Base-by-base conservation (phyloP, 2,113 vertebrate species). In the Plectropomus leopardus region DNA sequence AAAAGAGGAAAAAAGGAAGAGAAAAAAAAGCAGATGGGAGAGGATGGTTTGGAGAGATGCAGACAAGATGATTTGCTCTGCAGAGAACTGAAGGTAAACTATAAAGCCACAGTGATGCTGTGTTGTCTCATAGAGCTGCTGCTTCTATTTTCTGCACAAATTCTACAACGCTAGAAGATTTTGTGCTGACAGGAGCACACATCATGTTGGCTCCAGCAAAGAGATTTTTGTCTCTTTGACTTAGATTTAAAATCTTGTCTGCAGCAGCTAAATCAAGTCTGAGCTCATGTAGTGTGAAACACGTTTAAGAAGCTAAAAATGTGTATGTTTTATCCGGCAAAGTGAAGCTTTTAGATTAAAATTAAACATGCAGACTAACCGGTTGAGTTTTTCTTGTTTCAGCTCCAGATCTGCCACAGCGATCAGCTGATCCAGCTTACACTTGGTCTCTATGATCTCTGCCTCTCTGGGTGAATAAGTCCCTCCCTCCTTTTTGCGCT, bases 401-500 rank as follows among this genome's bases (percentile, higher is more conserved):
- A 99, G 91, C 84, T 99, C 98, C 94, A 99, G 93, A 93, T 99
- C 98, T 81, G 97, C 97, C 88, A 99, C 96, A 61, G 98, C 96
- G 50, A 99, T 98, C 90, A 99, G 94, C 93, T 99, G 98, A 93
- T 99, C 98, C 87, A 99, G 94, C 87, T 98, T 99, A 88, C 96
- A 97, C 90, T 99, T 99, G 5, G 97, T 99, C 89, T 99, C 98
- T 86, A 97, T 96, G 84, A 98, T 97, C 95, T 99, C 98, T 63
- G 97, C 98, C 86, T 99, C 96, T 72, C 96, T 92, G 67, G 98
- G 98, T 28, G 98, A 99, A 68, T 99, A 99, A 0, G 97, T 98
- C 9, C 96, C 98, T 5, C 97, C 98, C 87, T 99, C 98, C 89
- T 97, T 98, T 92, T 99, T 97, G 84, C 95, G 98, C 88, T 97